These are phyloP conservation scores for Elgaria multicarinata DNA, from an alignment of 2,113 vertebrate species.

Conservation along the genomic window DNA sequence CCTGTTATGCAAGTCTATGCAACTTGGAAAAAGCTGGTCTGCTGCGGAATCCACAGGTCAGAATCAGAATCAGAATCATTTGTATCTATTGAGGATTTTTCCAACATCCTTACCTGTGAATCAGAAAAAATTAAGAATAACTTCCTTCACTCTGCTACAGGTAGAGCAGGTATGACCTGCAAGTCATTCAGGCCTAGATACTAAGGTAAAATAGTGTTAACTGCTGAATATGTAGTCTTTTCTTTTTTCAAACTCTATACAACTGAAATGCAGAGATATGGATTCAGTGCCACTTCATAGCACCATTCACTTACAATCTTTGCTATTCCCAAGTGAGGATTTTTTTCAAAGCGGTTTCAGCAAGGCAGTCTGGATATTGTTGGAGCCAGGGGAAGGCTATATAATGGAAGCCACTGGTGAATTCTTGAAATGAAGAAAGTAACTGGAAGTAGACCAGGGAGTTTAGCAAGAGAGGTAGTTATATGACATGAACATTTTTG, in stretches of 20 bases:
- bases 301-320: neutral
- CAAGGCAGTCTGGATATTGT: neutral
- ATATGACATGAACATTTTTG: neutral
- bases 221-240: neutral
- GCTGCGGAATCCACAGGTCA: too few relatives aligned
- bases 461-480: neutral
- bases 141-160: neutral
- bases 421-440: neutral
- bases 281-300: neutral
- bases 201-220: neutral
- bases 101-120: neutral
- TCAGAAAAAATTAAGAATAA: neutral
- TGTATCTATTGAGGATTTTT: too few relatives aligned
- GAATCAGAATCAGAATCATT: too few relatives aligned
- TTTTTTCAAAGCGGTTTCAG: neutral
- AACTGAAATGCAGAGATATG: neutral
- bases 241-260: neutral
- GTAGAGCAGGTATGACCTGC: neutral
- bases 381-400: neutral
- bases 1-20: too few relatives aligned
- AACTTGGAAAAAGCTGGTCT: too few relatives aligned
- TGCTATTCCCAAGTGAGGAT: neutral
- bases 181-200: neutral
- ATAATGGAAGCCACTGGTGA: neutral
- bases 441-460: neutral